These are phyloP conservation scores for Abramis brama DNA, from an alignment of 2,113 vertebrate species.

Conservation along the genomic window DNA sequence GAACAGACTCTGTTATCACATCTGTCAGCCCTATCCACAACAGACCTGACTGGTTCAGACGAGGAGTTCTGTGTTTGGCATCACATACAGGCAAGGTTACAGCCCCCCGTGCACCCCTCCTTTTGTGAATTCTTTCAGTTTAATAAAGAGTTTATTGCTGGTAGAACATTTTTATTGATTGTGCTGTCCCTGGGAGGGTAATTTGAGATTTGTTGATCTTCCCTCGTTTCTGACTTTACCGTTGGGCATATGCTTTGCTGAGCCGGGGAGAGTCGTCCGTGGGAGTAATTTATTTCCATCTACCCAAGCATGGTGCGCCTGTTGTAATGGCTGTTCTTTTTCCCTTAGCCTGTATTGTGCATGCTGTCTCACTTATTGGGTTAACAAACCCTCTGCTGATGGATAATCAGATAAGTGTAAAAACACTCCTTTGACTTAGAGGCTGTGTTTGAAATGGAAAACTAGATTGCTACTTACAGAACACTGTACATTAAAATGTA, in stretches of 20 bases:
- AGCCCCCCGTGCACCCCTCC: conserved; percentile 45
- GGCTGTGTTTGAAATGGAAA: neutral
- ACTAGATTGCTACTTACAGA: neutral
- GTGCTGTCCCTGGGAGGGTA: conserved; percentile 56
- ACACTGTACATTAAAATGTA: neutral
- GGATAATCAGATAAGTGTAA: neutral
- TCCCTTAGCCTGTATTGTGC: neutral
- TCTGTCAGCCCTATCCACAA: conserved; percentile 61
- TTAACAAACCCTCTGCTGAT: neutral
- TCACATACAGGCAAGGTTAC: conserved; percentile 52
- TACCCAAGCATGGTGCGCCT: neutral
- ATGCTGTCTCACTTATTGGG: neutral
- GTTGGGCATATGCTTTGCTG: conserved; percentile 60
- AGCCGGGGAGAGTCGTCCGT: conserved; percentile 34
- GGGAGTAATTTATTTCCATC: conserved; percentile 50
- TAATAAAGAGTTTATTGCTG: conserved; percentile 71
- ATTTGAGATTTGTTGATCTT: conserved; percentile 61
- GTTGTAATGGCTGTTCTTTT: conserved; percentile 18
- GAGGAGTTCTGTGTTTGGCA: conserved; percentile 51
- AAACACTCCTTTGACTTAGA: neutral
- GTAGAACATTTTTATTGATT: conserved; percentile 69
- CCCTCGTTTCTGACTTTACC: conserved; percentile 63
- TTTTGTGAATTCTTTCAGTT: conserved; percentile 57
- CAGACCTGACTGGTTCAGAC: conserved; percentile 41
- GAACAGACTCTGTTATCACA: conserved; percentile 48